Base-by-base conservation (phyloP, 2,797 vertebrate species). In the Octomys mimax region DNA sequence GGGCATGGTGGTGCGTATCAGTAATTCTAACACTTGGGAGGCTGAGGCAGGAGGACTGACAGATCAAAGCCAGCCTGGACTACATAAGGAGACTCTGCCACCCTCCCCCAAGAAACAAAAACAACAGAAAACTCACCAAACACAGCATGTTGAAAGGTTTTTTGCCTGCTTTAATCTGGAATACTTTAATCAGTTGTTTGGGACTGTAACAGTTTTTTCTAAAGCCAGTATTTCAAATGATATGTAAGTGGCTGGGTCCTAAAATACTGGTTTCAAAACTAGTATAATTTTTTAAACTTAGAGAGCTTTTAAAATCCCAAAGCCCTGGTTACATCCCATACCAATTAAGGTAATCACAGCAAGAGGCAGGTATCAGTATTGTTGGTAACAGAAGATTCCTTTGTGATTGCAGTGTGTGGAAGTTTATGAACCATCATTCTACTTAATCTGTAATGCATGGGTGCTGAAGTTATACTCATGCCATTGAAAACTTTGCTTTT, bases 201-300 rank as follows among this genome's bases (percentile, higher is more conserved):
- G 33, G 85, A 95, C 26, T 96, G 26, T 87, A 92, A 49, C 9
- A 61, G 21, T 42, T 87, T 91, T 96, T 93, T 64, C 42, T 92
- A 54, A 46, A 94, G 92, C 31, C 31, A 36, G 33, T 84, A 54
- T 95, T 95, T 94, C 59, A 92, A 89, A 82, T 73, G 42, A 9
- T 91, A 2, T 75, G 1, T 80, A 80, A n/a, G 19, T 91, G 7
- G 9, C 28, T 78, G 49, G 21, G 52, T 39, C 39, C 64, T 89
- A 70, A 90, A 83, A 87, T 59, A 54, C 13, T 88, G 66, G 9
- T 85, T 87, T 90, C 22, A 80, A 28, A 92, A 87, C 26, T 87
- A 3, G 36, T 36, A 54, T 49, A 57, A 87, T 36, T 93, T 95
- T 87, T 83, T 42, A 92, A 89, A 92, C 16, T 42, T 2, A 28